These are phyloP conservation scores for Merodon equestris DNA, from an alignment of 2,888 invertebrate species.

Conservation along the genomic window DNA sequence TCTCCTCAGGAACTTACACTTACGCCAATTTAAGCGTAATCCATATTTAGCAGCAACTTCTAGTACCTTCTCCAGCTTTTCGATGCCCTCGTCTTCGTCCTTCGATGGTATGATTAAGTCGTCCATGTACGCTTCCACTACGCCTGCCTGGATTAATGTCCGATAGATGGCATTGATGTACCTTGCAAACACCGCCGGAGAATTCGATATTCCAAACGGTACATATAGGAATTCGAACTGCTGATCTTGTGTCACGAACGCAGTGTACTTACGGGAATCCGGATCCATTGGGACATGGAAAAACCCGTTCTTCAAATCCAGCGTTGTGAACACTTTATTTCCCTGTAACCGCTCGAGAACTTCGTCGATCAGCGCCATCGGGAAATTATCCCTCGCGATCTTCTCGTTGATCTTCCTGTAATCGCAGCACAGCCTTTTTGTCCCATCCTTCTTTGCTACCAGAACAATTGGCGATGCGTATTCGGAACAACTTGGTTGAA, in stretches of 20 bases:
- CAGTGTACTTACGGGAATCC: slow-evolving; percentile 45
- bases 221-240: slow-evolving; percentile 62
- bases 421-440: slow-evolving; percentile 37
- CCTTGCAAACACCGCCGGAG: slow-evolving; percentile 58
- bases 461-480: slow-evolving; percentile 45
- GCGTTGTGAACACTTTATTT: slow-evolving; percentile 44
- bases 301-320: slow-evolving; percentile 58
- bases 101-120: slow-evolving; percentile 61
- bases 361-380: slow-evolving; percentile 30
- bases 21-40: slow-evolving; percentile 61
- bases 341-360: slow-evolving; percentile 30
- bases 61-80: slow-evolving; percentile 42
- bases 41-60: slow-evolving; percentile 36
- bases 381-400: slow-evolving; percentile 17
- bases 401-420: slow-evolving; percentile 23
- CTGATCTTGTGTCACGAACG: slow-evolving; percentile 54
- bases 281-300: slow-evolving; percentile 61
- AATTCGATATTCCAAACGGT: slow-evolving; percentile 59
- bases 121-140: slow-evolving; percentile 57
- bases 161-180: slow-evolving; percentile 52
- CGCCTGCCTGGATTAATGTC: slow-evolving; percentile 52
- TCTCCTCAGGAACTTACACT: slow-evolving; percentile 64
- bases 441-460: slow-evolving; percentile 39
- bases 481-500: slow-evolving; percentile 29
- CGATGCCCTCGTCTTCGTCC: slow-evolving; percentile 48